phyloP scores from a whole-genome alignment of 2,888 invertebrate genomes.

The Ditula angustiorana region DNA sequence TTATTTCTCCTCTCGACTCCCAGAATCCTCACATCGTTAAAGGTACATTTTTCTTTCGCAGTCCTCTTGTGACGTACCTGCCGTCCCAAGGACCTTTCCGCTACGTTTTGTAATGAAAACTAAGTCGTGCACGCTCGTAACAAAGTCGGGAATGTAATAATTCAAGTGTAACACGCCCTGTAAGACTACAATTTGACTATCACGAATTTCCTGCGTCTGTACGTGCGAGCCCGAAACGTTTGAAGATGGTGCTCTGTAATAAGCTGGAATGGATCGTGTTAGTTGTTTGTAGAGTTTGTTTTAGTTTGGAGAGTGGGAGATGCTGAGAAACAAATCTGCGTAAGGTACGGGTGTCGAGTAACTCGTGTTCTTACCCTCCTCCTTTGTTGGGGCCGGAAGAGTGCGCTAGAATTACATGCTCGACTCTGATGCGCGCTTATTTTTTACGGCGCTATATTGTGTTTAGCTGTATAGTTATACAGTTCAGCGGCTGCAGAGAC shows the following conservation, averaged over 20 bases:
- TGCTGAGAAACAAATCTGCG: slow-evolving; percentile 84
- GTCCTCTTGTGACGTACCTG: slow-evolving; percentile 80
- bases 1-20: slow-evolving; percentile 81
- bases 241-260: slow-evolving; percentile 56
- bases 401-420: slow-evolving; percentile 86
- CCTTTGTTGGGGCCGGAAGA: slow-evolving; percentile 85
- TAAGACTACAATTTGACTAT: slow-evolving; percentile 86
- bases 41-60: slow-evolving; percentile 85
- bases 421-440: slow-evolving; percentile 85
- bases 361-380: slow-evolving; percentile 86
- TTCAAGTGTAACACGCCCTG: slow-evolving; percentile 78
- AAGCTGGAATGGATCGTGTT: slow-evolving; percentile 65
- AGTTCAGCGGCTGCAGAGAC: slow-evolving; percentile 83
- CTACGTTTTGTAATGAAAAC: slow-evolving; percentile 67
- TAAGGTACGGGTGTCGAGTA: slow-evolving; percentile 85
- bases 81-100: slow-evolving; percentile 76
- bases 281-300: slow-evolving; percentile 64
- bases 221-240: slow-evolving; percentile 67
- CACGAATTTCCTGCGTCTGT: slow-evolving; percentile 81
- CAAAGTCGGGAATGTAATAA: slow-evolving; percentile 83
- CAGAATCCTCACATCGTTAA: slow-evolving; percentile 82
- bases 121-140: slow-evolving; percentile 74
- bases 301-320: slow-evolving; percentile 60
- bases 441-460: slow-evolving; percentile 84
- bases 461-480: slow-evolving; percentile 80